phyloP scores from a whole-genome alignment of 2,888 invertebrate species.

The Protula sp. region DNA sequence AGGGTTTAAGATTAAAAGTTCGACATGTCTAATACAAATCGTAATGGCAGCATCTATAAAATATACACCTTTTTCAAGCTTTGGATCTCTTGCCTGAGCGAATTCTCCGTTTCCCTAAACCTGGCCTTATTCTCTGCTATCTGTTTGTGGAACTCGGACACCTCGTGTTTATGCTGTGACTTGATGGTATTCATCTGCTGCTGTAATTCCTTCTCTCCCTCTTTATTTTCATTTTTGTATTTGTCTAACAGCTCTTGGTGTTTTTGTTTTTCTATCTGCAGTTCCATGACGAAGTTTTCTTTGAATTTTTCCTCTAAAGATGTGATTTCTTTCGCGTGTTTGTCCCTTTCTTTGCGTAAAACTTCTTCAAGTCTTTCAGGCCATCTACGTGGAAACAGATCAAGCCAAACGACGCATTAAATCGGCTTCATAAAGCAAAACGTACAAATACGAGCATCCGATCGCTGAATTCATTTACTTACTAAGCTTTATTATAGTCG shows the following conservation, averaged over 20 bases:
- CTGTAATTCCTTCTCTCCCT: slow-evolving; percentile 25
- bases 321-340: slow-evolving; percentile 35
- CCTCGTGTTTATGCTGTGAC: slow-evolving; percentile 30
- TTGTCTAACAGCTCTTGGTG: slow-evolving; percentile 43
- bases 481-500: no score
- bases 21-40: no score
- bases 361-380: slow-evolving; percentile 34
- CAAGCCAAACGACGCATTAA: no score
- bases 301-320: slow-evolving; percentile 40
- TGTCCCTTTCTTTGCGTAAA: slow-evolving; percentile 34
- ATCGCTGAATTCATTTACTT: no score
- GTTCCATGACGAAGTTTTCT: slow-evolving; percentile 47
- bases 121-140: slow-evolving; percentile 30
- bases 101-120: slow-evolving; percentile 37
- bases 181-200: neutral
- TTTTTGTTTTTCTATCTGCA: slow-evolving; percentile 49
- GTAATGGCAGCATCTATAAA: no score
- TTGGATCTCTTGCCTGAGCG: slow-evolving; percentile 37
- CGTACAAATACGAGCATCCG: no score
- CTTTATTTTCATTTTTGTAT: slow-evolving; percentile 34
- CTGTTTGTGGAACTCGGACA: slow-evolving; percentile 32
- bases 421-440: neutral
- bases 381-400: neutral
- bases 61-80: slow-evolving; percentile 42
- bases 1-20: no score